Percentiles rank a stretch among this genome's conserved stretches.
Conservation (phyloP, 2,113 vertebrate species). For the Rallus limicola region DNA sequence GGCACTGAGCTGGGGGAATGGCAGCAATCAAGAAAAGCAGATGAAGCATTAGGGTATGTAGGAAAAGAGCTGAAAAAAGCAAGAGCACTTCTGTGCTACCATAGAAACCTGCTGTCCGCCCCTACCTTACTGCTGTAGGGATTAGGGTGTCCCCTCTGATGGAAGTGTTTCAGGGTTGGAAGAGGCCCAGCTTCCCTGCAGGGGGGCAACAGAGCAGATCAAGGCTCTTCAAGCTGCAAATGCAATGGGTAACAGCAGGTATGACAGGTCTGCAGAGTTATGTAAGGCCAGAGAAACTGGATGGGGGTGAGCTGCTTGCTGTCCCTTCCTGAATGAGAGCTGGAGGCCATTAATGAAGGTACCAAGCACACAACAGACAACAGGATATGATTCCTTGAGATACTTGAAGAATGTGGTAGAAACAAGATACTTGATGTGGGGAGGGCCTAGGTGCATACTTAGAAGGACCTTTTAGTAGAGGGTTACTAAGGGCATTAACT, state of each 20-base stretch:
- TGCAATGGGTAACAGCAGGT: not conserved
- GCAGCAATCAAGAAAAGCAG: not conserved
- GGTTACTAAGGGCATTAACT: not conserved
- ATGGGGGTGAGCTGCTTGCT: not conserved
- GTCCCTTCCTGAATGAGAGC: not conserved
- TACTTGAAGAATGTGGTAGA: not conserved
- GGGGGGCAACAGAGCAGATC: not conserved
- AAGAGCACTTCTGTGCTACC: accelerated
- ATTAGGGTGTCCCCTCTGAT: not conserved
- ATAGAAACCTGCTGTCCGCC: not conserved
- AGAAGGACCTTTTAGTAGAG: not conserved
- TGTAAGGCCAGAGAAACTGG: not conserved
- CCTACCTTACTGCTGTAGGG: not conserved
- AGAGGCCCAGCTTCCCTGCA: not conserved
- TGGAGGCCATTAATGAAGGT: not conserved
- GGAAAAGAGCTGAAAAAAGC: not conserved
- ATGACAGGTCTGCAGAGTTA: not conserved
- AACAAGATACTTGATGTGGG: not conserved
- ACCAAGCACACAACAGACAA: not conserved
- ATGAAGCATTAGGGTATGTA: not conserved
- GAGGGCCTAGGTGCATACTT: not conserved
- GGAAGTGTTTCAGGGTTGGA: not conserved
- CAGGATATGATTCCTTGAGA: not conserved
- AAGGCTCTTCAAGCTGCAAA: not conserved
- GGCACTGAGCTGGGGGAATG: not conserved